phyloP scores from a whole-genome alignment of 2,888 invertebrate species.

The Xestia rhomboidea region DNA sequence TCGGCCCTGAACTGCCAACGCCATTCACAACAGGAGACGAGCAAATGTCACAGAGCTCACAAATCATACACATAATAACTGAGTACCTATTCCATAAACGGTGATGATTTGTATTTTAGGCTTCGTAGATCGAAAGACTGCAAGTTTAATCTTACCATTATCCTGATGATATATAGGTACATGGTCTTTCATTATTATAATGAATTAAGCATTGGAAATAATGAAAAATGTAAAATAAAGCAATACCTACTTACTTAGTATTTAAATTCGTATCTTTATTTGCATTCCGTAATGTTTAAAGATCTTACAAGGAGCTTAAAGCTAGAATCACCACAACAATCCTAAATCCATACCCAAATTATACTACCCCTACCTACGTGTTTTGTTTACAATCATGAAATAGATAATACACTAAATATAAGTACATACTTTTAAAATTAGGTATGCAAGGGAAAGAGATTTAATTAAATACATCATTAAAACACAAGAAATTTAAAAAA shows the following conservation, averaged over 20 bases:
- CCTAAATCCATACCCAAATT: too few relatives aligned
- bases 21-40: slow-evolving; percentile 1
- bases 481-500: background rate
- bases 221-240: background rate
- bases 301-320: background rate
- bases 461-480: too few relatives aligned
- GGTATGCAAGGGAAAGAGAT: too few relatives aligned
- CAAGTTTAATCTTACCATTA: background rate
- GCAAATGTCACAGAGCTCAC: slow-evolving; percentile 24
- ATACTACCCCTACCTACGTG: too few relatives aligned
- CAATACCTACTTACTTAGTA: background rate
- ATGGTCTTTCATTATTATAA: background rate
- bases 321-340: too few relatives aligned
- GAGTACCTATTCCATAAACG: background rate
- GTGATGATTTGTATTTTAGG: background rate
- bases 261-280: background rate
- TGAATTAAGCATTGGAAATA: background rate
- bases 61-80: background rate
- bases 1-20: slow-evolving; percentile 25
- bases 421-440: too few relatives aligned
- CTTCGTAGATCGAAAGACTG: background rate
- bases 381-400: too few relatives aligned
- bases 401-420: too few relatives aligned
- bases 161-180: background rate
- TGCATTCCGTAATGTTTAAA: background rate